These are phyloP conservation scores for Orchestes rusci DNA, from an alignment of 2,888 invertebrate species.

Conservation along the genomic window DNA sequence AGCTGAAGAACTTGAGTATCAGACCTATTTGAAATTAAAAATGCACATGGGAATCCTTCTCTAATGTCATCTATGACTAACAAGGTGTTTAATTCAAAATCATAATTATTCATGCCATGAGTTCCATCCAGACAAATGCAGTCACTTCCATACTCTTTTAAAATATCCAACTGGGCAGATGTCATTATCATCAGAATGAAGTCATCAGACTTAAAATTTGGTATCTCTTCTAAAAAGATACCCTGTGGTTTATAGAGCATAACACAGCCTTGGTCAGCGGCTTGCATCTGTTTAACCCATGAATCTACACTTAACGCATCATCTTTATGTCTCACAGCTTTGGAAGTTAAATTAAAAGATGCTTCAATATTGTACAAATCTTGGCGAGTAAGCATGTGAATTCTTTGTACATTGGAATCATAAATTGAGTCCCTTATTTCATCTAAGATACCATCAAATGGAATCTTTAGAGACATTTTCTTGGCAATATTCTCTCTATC, in stretches of 20 bases:
- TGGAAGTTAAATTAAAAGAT: constrained; percentile 16
- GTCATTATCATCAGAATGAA: constrained; percentile 32
- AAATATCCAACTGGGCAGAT: constrained; percentile 26
- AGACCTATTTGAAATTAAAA: constrained; percentile 4
- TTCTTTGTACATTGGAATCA: constrained; percentile 8
- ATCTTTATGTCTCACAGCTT: constrained; percentile 11
- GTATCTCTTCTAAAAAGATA: constrained; percentile 11
- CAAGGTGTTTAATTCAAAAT: constrained; percentile 9
- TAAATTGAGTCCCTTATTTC: constrained; percentile 15
- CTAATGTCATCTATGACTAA: constrained; percentile 1
- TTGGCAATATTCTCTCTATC: constrained; percentile 4
- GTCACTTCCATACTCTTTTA: constrained; percentile 28
- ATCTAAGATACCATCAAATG: constrained; percentile 22
- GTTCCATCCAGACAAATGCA: constrained; percentile 31
- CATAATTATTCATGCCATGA: constrained; percentile 7
- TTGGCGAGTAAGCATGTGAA: constrained; percentile 18
- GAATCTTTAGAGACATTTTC: constrained; percentile 14
- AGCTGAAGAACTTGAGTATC: constrained; percentile 1
- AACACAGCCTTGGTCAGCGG: constrained; percentile 10
- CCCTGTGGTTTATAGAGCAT: constrained; percentile 27
- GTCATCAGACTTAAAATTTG: constrained; percentile 27
- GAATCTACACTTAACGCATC: constrained; percentile 12
- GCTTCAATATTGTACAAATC: constrained; percentile 24
- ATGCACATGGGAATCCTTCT: background rate
- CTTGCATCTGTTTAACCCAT: constrained; percentile 6